These are phyloP conservation scores for Mantis religiosa DNA, from an alignment of 2,888 invertebrate species.

Conservation along the genomic window DNA sequence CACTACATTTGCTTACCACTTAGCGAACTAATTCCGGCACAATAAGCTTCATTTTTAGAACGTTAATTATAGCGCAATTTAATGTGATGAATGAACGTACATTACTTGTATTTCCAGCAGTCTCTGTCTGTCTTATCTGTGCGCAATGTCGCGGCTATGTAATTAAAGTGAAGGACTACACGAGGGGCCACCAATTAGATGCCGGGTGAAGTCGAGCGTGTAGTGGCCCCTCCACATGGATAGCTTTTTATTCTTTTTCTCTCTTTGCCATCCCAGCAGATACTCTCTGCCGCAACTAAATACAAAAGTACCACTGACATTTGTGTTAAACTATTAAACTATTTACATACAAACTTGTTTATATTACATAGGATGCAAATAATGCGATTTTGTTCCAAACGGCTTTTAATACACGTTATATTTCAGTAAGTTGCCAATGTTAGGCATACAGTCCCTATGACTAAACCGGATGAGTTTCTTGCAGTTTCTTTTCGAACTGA, in stretches of 20 bases:
- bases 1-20: background rate
- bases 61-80: background rate
- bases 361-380: too few relatives aligned
- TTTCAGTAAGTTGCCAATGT: too few relatives aligned
- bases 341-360: too few relatives aligned
- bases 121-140: background rate
- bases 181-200: background rate
- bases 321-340: too few relatives aligned
- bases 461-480: too few relatives aligned
- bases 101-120: background rate
- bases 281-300: background rate
- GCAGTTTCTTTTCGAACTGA: too few relatives aligned
- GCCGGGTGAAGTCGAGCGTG: background rate
- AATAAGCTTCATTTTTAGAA: background rate
- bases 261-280: background rate
- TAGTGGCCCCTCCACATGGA: background rate
- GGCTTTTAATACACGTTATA: too few relatives aligned
- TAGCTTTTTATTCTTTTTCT: background rate
- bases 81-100: background rate
- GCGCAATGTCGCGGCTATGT: background rate
- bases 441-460: too few relatives aligned
- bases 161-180: background rate
- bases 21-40: background rate
- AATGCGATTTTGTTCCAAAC: too few relatives aligned
- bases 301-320: too few relatives aligned